Evolutionary conservation across 1,140 invertebrate genomes (phyloP), one percentile per base, ranked within the genome.

Genomic region (Cephus cinctus): DNA sequence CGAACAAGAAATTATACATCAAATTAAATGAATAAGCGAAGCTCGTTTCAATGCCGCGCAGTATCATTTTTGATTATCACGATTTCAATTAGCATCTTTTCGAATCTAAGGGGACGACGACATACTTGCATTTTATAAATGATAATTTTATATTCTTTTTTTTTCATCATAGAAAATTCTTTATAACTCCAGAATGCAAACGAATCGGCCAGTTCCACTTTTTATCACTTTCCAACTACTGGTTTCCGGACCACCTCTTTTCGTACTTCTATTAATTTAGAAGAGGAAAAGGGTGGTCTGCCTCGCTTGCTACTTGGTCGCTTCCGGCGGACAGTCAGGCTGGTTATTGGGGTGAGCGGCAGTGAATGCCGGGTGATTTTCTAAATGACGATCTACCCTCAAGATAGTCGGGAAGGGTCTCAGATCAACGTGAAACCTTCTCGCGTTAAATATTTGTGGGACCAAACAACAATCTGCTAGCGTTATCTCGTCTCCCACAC

Each of bases 401-500:
- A 88, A 75, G 53, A 97, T 95, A 35, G 86, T 92, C 11, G 95
- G 94, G 73, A 92, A 98, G 1, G 87, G 85, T 52, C 86, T 81
- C 62, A 97, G 77, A 67, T 97, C 92, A 0, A 98, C 92, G 58
- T 92, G 88, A 77, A 96, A 98, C 87, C 89, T 87, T 72, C 86
- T 81, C 22, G 92, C 91, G 77, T 92, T 93, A 64, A 89, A 92
- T 32, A 96, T 89, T 80, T 98, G 96, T 39, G 96, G 94, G 32
- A 98, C 89, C 16, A 98, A 78, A 66, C 92, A 98, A 59, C 94
- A 92, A 73, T 99, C 96, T 19, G 96, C 95, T 62, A 98, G 75
- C 0, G 94, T 94, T 22, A 98, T 85, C 56, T 91, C 84, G 76
- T 98, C 92, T 2, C 95, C 96, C 2, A 97, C 88, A 69, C 92